phyloP scores from a whole-genome alignment of 2,888 invertebrate genomes.

The Hedychridium roseum region DNA sequence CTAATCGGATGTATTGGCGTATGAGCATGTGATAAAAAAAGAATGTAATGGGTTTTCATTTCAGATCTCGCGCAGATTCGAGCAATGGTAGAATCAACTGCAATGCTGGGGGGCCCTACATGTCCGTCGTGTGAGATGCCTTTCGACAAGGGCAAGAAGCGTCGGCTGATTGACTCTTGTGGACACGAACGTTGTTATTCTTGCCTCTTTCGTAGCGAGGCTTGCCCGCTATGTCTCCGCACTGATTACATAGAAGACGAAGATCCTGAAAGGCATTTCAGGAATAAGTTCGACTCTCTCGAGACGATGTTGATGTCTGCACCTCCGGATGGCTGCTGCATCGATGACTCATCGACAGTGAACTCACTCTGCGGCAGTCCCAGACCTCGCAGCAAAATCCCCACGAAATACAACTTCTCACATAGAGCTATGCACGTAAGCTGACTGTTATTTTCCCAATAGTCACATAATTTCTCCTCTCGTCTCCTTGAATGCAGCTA shows the following conservation, averaged over 20 bases:
- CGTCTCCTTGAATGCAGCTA: too few species aligned
- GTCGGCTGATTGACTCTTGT: conserved; percentile 93
- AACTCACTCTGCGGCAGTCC: conserved; percentile 60
- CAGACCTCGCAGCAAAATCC: conserved; percentile 50
- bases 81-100: conserved; percentile 79
- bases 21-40: neutral
- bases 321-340: conserved; percentile 56
- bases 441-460: too few species aligned
- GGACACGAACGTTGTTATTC: conserved; percentile 96
- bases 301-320: too few species aligned
- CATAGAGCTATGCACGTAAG: conserved; percentile 36
- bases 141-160: conserved; percentile 95
- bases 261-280: conserved; percentile 55
- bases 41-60: conserved; percentile 56
- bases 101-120: conserved; percentile 68
- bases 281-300: too few species aligned
- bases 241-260: conserved; percentile 62
- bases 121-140: conserved; percentile 92
- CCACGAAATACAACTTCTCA: conserved; percentile 41
- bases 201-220: conserved; percentile 92
- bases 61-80: conserved; percentile 85
- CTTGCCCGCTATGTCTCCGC: conserved; percentile 82
- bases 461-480: too few species aligned
- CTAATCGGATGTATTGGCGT: neutral
- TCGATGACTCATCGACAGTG: conserved; percentile 55